A percentile compares a stretch with the other conserved stretches of the same genome.
phyloP scores from a whole-genome alignment of 2,113 vertebrate genomes.

The Cepphus grylle region DNA sequence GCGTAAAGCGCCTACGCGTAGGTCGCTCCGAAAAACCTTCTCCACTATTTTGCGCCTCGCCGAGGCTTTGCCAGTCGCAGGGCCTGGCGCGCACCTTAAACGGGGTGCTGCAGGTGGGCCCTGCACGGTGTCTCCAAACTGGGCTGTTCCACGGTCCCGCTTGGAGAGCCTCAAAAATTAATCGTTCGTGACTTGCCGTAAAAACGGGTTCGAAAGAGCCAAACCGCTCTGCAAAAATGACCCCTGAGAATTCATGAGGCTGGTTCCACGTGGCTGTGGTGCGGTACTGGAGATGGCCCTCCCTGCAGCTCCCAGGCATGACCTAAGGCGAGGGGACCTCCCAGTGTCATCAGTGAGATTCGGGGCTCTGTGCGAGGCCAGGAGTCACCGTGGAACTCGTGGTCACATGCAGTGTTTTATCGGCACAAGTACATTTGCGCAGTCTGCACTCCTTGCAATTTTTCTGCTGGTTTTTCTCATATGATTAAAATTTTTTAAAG shows the following conservation, averaged over 20 bases:
- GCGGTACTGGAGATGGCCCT: not conserved
- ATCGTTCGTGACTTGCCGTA: not conserved
- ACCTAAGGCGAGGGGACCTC: rapidly evolving
- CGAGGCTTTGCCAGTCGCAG: not conserved
- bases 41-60: rapidly evolving
- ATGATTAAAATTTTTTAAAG: not conserved
- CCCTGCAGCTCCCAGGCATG: rapidly evolving
- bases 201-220: not conserved
- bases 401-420: rapidly evolving
- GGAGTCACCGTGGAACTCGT: rapidly evolving
- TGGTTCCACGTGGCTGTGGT: not conserved
- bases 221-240: not conserved
- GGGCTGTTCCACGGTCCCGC: rapidly evolving
- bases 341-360: rapidly evolving
- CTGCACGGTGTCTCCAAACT: rapidly evolving
- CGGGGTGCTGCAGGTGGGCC: rapidly evolving
- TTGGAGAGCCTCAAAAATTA: no score
- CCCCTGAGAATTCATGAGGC: not conserved
- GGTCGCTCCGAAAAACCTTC: rapidly evolving
- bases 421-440: rapidly evolving
- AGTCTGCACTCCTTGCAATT: rapidly evolving
- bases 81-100: rapidly evolving
- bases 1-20: rapidly evolving
- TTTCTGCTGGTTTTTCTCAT: not conserved
- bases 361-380: no score